Evolutionary conservation across 2,888 invertebrate species (phyloP), one percentile per base, ranked within the genome.

Genomic region (Acronicta aceris): DNA sequence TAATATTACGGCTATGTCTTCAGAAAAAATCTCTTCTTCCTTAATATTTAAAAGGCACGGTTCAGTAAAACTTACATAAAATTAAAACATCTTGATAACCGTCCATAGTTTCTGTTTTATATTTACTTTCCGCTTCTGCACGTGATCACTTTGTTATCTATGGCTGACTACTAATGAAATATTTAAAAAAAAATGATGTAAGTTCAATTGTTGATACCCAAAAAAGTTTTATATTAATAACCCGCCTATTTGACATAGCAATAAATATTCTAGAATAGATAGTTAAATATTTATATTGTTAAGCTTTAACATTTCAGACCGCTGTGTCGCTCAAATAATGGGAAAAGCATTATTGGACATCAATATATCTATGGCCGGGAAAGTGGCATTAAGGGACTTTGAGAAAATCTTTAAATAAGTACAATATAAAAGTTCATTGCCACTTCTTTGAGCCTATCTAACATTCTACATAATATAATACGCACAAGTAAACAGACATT

Each of bases 241-340:
- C 94, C 94, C 94, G 94, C 93, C 93, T 94, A 94, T 91, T 89
- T 90, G 91, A 92, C 87, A 93, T 94, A 94, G 94, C 94, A 94
- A 94, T 94, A 94, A 93, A 93, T 94, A 93, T 87, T 79, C 83
- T 93, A 93, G 92, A 90, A 87, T 93, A 92, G 90, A 87, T 93
- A 93, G 89, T 89, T 85, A 90, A 90, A 90, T 90, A 90, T 90
- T 86, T 81, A 86, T 90, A 78, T 70, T 76, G 69, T 66, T 78
- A 91, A 90, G 91, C 90, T 90, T 90, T 86, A 84, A 85, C 83
- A 83, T 78, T 78, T 83, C 86, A 84, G 76, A 85, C 79, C 79
- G 70, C 33, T 80, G 65, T 71, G 79, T 82, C 81, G 86, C 86
- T 90, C 86, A 87, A 85, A 85, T 74, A 63, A 72, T 76, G 59